Base-by-base conservation (phyloP, 2,888 invertebrate genomes). In the Ganaspis brasiliensis region DNA sequence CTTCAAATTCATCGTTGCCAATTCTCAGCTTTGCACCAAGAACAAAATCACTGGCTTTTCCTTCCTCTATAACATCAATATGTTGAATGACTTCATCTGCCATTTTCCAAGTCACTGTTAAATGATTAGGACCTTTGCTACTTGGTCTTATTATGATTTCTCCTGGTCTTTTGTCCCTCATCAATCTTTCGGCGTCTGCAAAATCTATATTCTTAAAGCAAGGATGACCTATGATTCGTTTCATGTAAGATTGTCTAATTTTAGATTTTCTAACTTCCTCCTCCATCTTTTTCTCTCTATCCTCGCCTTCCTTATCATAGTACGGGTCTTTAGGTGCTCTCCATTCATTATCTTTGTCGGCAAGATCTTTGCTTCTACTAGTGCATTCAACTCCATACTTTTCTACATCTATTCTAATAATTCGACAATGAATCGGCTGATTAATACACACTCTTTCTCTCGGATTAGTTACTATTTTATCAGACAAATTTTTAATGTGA, bases 51-150 rank as follows among this genome's bases (percentile, higher is more conserved):
- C 99, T 99, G 89, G 97, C 96, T 92, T 99, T 99, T 14, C 98
- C 98, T 89, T 98, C 97, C 91, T 99, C 99, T 72, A 96, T 93
- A 0, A 99, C 96, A 90, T 99, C 98, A 79, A 99, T 97, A 89
- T 99, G 99, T 90, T 98, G 98, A 89, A 97, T 97, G 83, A 99
- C 96, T 31, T 95, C 96, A 72, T 98, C 97, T 0, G 96, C 94
- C 3, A 99, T 98, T 92, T 99, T 99, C 99, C 99, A 99, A 0
- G 99, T 99, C 1, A 98, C 97, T 0, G 99, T 99, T 82, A 99
- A 92, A 92, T 98, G 98, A 91, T 99, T 97, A 0, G 96, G 94
- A 63, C 98, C 98, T 93, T 99, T 98, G 91, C 98, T 98, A 72
- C 98, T 99, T 0, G 99, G 99, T 79, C 99, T 93, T 21, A 99